Base-by-base conservation (phyloP, 2,888 invertebrate species). In the Amphipyra berbera region DNA sequence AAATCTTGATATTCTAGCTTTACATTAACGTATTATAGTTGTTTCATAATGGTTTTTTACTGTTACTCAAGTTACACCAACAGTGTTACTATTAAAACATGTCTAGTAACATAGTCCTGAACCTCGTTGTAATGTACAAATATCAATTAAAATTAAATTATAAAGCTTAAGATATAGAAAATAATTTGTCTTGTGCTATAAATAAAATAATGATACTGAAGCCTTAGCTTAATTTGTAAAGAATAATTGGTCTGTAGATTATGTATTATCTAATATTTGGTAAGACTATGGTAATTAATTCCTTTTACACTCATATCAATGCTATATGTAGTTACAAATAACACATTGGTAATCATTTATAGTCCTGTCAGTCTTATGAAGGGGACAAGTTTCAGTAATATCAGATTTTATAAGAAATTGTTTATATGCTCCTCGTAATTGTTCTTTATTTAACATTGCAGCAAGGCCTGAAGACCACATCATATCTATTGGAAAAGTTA, bases 401-500 rank as follows among this genome's bases (percentile, higher is more conserved):
- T 27, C n/a, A 2, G 15, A 42, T n/a, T n/a, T n/a, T n/a, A 40
- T 15, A 12, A 37, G 14, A 6, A n/a, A 44, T 15, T 35, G n/a
- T 41, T 8, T 14, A 10, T 15, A 40, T 52, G 14, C 6, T 14
- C 7, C 42, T 15, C 27, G 2, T 33, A 37, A 38, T 54, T 45
- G 12, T 30, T 59, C 15, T 58, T 10, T 66, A 40, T 38, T 61
- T 55, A 33, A 33, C 47, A 66, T 82, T 90, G 59, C 91, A 95
- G 95, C 94, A 96, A 95, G 95, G 95, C 73, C 88, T 96, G 64
- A 95, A 95, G 87, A 95, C 95, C 65, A 95, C 96, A 84, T 96
- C 97, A 73, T 96, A 96, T 91, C 96, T 98, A 79, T 95, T 99
- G 90, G 97, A 98, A 88, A 97, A 98, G 90, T 95, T 98, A 84